Percentiles rank a stretch among this genome's conserved stretches.
Evolutionary conservation across 2,888 invertebrate species (phyloP).

Genomic region (Sesia apiformis): DNA sequence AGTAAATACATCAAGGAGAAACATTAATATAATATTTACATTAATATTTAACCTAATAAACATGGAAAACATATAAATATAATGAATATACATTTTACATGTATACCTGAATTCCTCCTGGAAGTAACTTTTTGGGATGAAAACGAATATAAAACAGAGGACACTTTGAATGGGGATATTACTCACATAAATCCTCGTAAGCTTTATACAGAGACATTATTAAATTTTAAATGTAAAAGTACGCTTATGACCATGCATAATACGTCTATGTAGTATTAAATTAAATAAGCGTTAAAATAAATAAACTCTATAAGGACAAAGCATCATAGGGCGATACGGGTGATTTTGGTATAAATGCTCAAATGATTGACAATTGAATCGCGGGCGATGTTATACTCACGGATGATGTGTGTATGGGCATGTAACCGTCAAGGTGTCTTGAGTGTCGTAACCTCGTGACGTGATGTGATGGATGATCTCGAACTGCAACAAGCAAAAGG

Average conservation of each 20-base stretch:
- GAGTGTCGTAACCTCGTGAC: conserved; percentile 61
- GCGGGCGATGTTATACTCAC: conserved; percentile 39
- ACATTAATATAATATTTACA: no score
- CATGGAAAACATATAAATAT: no score
- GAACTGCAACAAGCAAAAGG: conserved; percentile 27
- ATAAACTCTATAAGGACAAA: conserved; percentile 53
- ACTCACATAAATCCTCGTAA: conserved; percentile 5
- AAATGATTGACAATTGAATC: conserved; percentile 10
- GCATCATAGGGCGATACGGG: conserved; percentile 35
- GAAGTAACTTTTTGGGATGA: neutral
- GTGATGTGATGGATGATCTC: conserved; percentile 55
- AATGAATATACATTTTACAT: no score
- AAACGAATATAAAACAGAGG: neutral
- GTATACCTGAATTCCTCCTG: no score
- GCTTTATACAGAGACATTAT: conserved; percentile 1
- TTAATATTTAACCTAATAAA: no score
- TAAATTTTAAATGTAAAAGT: conserved; percentile 10
- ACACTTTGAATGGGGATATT: neutral
- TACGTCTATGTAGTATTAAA: conserved; percentile 29
- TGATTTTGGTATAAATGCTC: conserved; percentile 13
- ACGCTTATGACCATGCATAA: conserved; percentile 28
- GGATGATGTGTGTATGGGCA: conserved; percentile 44
- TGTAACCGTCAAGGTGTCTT: conserved; percentile 49
- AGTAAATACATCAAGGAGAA: no score
- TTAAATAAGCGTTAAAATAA: conserved; percentile 51